Evolutionary conservation across 2,888 invertebrate species (phyloP).

Genomic region (Zhengitettix transpicula): DNA sequence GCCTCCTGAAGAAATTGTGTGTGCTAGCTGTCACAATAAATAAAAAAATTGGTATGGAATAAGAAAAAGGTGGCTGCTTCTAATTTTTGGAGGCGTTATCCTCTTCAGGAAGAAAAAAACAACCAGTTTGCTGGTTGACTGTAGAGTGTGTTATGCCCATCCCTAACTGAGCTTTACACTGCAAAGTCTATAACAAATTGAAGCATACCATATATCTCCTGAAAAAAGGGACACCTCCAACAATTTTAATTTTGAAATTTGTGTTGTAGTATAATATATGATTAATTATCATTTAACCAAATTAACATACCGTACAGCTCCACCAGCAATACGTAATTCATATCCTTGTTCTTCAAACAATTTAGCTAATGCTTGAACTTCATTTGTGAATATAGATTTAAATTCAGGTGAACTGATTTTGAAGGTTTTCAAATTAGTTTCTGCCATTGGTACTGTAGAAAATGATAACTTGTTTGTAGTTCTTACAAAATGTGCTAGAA

Average conservation of each 20-base stretch:
- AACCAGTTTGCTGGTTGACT: too few species aligned
- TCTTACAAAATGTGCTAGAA: neutral
- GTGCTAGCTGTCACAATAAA: too few species aligned
- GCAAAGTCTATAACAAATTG: too few species aligned
- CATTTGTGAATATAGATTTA: constrained; percentile 62
- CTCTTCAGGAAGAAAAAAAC: too few species aligned
- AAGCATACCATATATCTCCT: too few species aligned
- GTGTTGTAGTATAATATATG: neutral
- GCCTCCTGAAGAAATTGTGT: too few species aligned
- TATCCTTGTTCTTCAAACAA: constrained; percentile 66
- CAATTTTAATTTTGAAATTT: neutral
- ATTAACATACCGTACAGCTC: constrained; percentile 61
- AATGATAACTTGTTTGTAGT: neutral
- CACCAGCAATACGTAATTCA: constrained; percentile 89
- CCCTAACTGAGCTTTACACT: too few species aligned
- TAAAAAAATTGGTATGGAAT: too few species aligned
- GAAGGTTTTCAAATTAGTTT: constrained; percentile 41
- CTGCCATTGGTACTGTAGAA: neutral
- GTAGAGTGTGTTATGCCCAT: too few species aligned
- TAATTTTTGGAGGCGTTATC: too few species aligned
- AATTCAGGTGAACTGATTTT: constrained; percentile 61
- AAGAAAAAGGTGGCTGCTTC: too few species aligned
- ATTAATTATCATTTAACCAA: neutral
- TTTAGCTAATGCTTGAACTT: constrained; percentile 48
- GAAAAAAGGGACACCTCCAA: too few species aligned